phyloP scores from a whole-genome alignment of 2,888 invertebrate genomes.

The Polydrusus pterygomalis region DNA sequence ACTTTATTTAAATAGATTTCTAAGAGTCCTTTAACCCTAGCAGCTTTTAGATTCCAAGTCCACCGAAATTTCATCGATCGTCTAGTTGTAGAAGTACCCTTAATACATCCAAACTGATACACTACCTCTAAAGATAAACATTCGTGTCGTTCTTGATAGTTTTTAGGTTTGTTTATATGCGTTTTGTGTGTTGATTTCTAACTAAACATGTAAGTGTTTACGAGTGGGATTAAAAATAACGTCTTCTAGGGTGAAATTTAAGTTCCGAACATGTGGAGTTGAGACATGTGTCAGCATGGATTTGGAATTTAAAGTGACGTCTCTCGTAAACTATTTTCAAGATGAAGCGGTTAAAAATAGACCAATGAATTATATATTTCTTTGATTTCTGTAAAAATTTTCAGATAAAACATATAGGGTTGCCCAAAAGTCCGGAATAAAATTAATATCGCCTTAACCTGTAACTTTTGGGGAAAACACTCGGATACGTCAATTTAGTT shows the following conservation, averaged over 20 bases:
- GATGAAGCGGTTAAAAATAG: background rate
- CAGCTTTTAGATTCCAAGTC: too few relatives aligned
- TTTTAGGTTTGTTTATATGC: constrained; percentile 7
- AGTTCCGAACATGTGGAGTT: background rate
- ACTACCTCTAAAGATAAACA: constrained; percentile 15
- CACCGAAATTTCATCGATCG: too few relatives aligned
- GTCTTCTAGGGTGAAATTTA: background rate
- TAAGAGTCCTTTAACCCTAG: background rate
- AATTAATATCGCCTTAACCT: too few relatives aligned
- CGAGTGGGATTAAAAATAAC: constrained; percentile 11
- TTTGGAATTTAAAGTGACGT: constrained; percentile 10
- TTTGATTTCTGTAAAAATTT: background rate
- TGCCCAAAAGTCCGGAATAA: too few relatives aligned
- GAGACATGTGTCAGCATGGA: background rate
- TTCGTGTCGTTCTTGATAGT: background rate
- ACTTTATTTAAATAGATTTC: constrained; percentile 24
- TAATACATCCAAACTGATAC: background rate
- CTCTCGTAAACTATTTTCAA: background rate
- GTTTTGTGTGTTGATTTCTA: background rate
- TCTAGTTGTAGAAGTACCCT: too few relatives aligned
- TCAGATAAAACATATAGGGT: background rate
- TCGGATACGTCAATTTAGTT: too few relatives aligned
- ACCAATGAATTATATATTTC: background rate
- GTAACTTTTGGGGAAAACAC: too few relatives aligned
- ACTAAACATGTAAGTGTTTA: constrained; percentile 6